Conservation (phyloP, 2,888 invertebrate genomes). For the Ligdia adustata region DNA sequence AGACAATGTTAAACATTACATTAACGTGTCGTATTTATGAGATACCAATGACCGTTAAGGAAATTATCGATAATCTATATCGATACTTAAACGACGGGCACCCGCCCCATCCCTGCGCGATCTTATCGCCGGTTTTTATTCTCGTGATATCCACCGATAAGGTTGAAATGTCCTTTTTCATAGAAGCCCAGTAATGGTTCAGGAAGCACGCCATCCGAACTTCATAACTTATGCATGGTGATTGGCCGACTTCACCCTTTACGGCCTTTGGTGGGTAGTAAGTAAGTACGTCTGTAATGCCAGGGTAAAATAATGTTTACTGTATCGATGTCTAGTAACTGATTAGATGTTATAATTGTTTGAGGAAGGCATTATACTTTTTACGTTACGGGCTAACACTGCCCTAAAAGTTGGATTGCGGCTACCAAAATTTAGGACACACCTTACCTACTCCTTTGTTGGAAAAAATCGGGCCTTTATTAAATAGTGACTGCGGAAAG, state of each 20-base stretch:
- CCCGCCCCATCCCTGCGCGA: slow-evolving; percentile 51
- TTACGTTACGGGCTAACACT: too few species aligned
- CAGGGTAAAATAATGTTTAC: slow-evolving; percentile 13
- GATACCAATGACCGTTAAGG: too few species aligned
- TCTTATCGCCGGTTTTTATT: slow-evolving; percentile 81
- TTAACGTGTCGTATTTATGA: too few species aligned
- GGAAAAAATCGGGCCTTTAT: too few species aligned
- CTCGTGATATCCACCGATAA: slow-evolving; percentile 82
- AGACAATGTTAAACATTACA: too few species aligned
- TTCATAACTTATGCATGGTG: slow-evolving; percentile 81
- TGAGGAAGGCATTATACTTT: too few species aligned
- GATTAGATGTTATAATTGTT: background rate
- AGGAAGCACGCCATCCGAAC: slow-evolving; percentile 72
- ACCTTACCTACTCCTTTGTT: too few species aligned
- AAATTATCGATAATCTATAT: too few species aligned
- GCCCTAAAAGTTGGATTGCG: too few species aligned
- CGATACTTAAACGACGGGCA: slow-evolving; percentile 17
- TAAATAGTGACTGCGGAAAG: too few species aligned
- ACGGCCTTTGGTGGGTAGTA: slow-evolving; percentile 39
- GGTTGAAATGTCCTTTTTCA: slow-evolving; percentile 82
- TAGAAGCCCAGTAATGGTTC: slow-evolving; percentile 79
- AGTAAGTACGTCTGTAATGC: slow-evolving; percentile 43
- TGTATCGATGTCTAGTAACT: slow-evolving; percentile 1
- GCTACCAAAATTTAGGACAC: too few species aligned
- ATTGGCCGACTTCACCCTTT: slow-evolving; percentile 78